phyloP scores from a whole-genome alignment of 2,888 invertebrate species.

The Stenchaetothrips biformis region DNA sequence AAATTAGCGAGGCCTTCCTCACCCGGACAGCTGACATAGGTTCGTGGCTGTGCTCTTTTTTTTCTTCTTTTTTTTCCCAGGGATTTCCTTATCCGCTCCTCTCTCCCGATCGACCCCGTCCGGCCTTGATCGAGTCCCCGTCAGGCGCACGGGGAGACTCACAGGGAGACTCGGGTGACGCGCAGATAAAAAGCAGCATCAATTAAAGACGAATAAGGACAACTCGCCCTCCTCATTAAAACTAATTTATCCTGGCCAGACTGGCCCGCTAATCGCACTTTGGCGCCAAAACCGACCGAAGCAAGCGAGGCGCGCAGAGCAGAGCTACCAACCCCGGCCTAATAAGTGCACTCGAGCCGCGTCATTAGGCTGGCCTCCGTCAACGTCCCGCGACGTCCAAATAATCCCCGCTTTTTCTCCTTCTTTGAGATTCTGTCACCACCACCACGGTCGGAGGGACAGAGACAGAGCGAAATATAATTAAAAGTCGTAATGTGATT shows the following conservation, averaged over 20 bases:
- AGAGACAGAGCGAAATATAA: slow-evolving; percentile 15
- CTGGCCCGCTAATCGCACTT: slow-evolving; percentile 33
- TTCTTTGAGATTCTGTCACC: slow-evolving; percentile 25
- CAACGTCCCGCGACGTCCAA: slow-evolving; percentile 9
- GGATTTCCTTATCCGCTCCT: background rate
- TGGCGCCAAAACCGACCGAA: background rate
- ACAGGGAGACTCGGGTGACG: slow-evolving; percentile 9
- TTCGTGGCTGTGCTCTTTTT: too few relatives aligned
- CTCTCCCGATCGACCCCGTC: background rate
- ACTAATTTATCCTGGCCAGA: slow-evolving; percentile 42
- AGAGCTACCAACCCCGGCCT: slow-evolving; percentile 29
- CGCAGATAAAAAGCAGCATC: slow-evolving; percentile 20
- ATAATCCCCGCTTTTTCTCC: slow-evolving; percentile 13
- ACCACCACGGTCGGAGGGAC: background rate
- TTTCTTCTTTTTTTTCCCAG: too few relatives aligned
- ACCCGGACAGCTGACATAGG: too few relatives aligned
- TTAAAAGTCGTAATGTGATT: slow-evolving; percentile 25
- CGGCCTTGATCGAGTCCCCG: background rate
- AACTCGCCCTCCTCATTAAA: slow-evolving; percentile 39
- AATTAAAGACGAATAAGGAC: slow-evolving; percentile 24
- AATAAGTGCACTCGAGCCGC: slow-evolving; percentile 23
- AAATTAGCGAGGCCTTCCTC: too few relatives aligned
- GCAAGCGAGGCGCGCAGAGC: background rate
- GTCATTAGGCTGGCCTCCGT: background rate
- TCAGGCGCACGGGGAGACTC: slow-evolving; percentile 31